Evolutionary conservation across 2,797 vertebrate genomes (phyloP).

Genomic region (Austrolebias charrua): DNA sequence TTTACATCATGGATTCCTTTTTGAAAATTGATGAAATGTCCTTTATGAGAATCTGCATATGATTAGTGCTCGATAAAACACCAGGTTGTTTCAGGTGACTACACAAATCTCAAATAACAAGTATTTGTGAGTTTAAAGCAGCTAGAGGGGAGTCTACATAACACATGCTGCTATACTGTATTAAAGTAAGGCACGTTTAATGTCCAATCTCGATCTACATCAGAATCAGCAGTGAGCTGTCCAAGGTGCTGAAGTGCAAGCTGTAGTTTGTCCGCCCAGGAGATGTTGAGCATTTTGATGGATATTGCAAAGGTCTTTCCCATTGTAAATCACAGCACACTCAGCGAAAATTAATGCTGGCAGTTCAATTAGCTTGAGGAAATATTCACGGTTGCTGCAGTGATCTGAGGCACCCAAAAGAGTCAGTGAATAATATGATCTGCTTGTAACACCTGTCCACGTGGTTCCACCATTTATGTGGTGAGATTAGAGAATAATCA

Average conservation of each 20-base stretch:
- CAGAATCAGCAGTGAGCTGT: slow-evolving; percentile 37
- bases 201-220: slow-evolving; percentile 17
- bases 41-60: slow-evolving; percentile 50
- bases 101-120: slow-evolving; percentile 37
- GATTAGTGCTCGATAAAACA: slow-evolving; percentile 54
- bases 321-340: slow-evolving; percentile 57
- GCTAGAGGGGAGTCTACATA: slow-evolving; percentile 30
- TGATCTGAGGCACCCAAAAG: slow-evolving; percentile 57
- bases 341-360: slow-evolving; percentile 67
- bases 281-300: slow-evolving; percentile 21
- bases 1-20: slow-evolving; percentile 62
- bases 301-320: slow-evolving; percentile 45
- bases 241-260: slow-evolving; percentile 35
- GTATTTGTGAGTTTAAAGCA: slow-evolving; percentile 36
- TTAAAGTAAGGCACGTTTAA: slow-evolving; percentile 30
- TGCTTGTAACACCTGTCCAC: slow-evolving; percentile 59
- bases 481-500: slow-evolving; percentile 35
- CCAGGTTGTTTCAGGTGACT: slow-evolving; percentile 39
- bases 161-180: slow-evolving; percentile 30
- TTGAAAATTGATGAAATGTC: slow-evolving; percentile 67
- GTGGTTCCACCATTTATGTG: slow-evolving; percentile 44
- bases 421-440: slow-evolving; percentile 63
- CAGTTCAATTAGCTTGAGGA: slow-evolving; percentile 64
- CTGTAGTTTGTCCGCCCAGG: slow-evolving; percentile 16
- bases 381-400: slow-evolving; percentile 60